Percentiles rank a stretch among this genome's conserved stretches.
These are phyloP conservation scores for Drosophila neotestacea DNA, from an alignment of 2,888 invertebrate species.

Conservation along the genomic window DNA sequence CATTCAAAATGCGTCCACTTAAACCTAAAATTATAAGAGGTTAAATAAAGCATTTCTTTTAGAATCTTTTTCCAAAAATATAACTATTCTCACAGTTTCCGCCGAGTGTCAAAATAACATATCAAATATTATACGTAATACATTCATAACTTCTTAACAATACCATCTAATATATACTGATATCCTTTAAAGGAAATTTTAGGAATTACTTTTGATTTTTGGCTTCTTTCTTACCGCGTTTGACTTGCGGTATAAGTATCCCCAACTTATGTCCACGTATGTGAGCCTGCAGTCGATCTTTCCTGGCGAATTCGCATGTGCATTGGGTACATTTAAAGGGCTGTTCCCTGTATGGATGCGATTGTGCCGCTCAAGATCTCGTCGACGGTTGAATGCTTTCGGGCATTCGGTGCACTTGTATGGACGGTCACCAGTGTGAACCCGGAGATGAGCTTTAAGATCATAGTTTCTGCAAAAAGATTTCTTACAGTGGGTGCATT, in stretches of 20 bases:
- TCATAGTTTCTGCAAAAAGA: constrained; percentile 26
- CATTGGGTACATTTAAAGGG: constrained; percentile 32
- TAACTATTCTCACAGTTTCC: constrained; percentile 2
- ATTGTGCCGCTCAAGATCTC: constrained; percentile 19
- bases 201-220: not conserved
- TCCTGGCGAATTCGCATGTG: constrained; percentile 9
- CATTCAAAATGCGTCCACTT: not conserved
- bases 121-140: not conserved
- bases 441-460: constrained; percentile 15
- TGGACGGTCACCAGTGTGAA: constrained; percentile 21
- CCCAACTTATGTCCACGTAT: not conserved
- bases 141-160: constrained; percentile 2
- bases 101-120: not conserved
- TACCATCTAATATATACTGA: not conserved
- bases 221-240: not conserved
- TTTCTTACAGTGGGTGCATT: constrained; percentile 26
- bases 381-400: constrained; percentile 17
- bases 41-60: not conserved
- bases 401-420: constrained; percentile 23
- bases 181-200: not conserved
- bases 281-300: constrained; percentile 18
- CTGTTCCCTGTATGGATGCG: constrained; percentile 24
- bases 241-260: not conserved
- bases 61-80: constrained; percentile 9
- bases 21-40: not conserved